Evolutionary conservation across 2,888 invertebrate species (phyloP), one percentile per base, ranked within the genome.

Genomic region (Leptopterna dolabrata): DNA sequence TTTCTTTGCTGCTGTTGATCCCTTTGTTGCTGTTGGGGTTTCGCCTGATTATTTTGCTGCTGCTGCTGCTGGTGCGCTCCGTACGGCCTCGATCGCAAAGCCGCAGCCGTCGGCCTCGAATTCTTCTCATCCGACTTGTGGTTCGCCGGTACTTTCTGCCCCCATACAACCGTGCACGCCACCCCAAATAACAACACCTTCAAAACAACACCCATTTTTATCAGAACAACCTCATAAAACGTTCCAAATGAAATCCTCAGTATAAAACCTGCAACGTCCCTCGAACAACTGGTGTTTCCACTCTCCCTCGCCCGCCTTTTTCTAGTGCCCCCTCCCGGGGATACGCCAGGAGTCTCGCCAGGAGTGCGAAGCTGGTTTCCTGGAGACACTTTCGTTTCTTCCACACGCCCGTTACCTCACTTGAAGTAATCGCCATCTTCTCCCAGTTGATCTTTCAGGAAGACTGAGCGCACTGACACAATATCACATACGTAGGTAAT

Each of bases 361-460:
- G 14, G n/a, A 27, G 24, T 27, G 51, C 7, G 41, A 47, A 27
- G 30, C 81, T 27, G 55, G 81, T 81, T 81, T 81, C 81, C 81
- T 81, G 81, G 36, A 78, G 78, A 45, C 45, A 45, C 78, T 78
- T 78, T 78, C 78, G 30, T 78, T 36, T 73, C 78, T 78, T 45
- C 27, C 76, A 76, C 6, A 14, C 19, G 14, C 81, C 24, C 27
- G 55, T 81, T 81, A 55, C 81, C 51, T 81, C 81, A 81, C 55
- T 13, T 27, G 24, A 13, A 55, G 55, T 55, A 55, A 55, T 51
- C 81, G 55, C 29, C 81, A 1, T 51, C 27, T 51, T 81, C 43
- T 29, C 14, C 27, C 55, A 29, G n/a, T 16, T 6, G 30, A 81
- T 81, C 81, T 81, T 81, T 81, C 81, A 81, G 81, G 81, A 81